Evolutionary conservation across 2,888 invertebrate genomes (phyloP), one percentile per base, ranked within the genome.

Genomic region (Macroteleia sp.): DNA sequence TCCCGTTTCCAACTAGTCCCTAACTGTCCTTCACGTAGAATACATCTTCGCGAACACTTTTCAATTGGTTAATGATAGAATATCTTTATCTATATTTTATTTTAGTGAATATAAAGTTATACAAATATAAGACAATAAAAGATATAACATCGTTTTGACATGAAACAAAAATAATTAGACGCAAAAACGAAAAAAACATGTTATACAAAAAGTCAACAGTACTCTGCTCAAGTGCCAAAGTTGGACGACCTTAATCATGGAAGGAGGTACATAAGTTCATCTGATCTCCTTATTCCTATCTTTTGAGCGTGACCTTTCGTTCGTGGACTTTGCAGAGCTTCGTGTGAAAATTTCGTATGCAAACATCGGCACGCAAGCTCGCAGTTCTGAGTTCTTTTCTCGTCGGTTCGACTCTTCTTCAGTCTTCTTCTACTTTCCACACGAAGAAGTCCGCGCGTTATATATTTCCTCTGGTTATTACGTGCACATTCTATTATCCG

Each of bases 401-500:
- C 88, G 90, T 89, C 89, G 87, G 88, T 91, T 88, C 87, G 88
- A 88, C 88, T 90, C 70, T 71, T 73, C 80, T 84, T 85, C 85
- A 85, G 83, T 84, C 81, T 82, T 82, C 81, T 81, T 82, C 80
- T 79, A 81, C 82, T 81, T 83, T 80, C 79, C 62, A 79, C 79
- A 76, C 73, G 81, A 70, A 81, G 52, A 66, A 82, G 79, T 67
- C 74, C 61, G 73, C 71, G 57, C 77, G 74, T 80, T 81, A 80
- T 83, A 81, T 80, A 82, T 86, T 83, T 83, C 81, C 81, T 86
- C 82, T 62, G 83, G 85, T 88, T 87, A 88, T 88, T 88, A 86
- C 85, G 86, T 87, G 85, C 86, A 87, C 87, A 86, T 88, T 88
- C 86, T 87, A 89, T 88, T 88, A 88, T 85, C 82, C 83, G 69